phyloP scores from a whole-genome alignment of 1,140 invertebrate genomes.

The Drosophila carrolli region DNA sequence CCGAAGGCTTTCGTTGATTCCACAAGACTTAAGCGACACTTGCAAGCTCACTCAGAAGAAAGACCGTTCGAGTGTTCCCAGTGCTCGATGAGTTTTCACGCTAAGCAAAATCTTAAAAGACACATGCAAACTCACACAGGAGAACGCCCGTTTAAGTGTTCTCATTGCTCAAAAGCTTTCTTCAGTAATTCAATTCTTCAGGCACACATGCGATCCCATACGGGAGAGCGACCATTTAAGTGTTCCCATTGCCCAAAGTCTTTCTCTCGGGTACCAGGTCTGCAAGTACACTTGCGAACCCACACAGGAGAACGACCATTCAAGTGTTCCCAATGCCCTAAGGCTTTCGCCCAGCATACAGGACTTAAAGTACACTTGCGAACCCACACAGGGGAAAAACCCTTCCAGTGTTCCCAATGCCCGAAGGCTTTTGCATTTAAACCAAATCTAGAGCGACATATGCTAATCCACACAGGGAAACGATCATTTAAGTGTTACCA shows the following conservation, averaged over 20 bases:
- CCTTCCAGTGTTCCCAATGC: background rate
- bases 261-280: background rate
- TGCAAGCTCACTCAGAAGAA: background rate
- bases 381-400: background rate
- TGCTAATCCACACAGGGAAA: background rate
- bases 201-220: background rate
- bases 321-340: background rate
- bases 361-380: background rate
- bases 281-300: background rate
- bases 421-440: background rate
- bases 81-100: background rate
- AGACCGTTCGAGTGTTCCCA: background rate
- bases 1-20: background rate
- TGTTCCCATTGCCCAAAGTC: background rate
- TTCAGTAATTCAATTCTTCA: background rate
- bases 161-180: background rate
- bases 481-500: background rate
- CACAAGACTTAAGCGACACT: background rate
- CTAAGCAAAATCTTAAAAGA: background rate
- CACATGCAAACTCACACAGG: background rate
- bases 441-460: background rate
- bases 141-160: background rate
- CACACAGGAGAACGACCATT: slow-evolving; percentile 6
- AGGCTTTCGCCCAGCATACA: background rate
- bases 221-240: background rate